These are phyloP conservation scores for Helleia helle DNA, from an alignment of 2,888 invertebrate genomes.

Conservation along the genomic window DNA sequence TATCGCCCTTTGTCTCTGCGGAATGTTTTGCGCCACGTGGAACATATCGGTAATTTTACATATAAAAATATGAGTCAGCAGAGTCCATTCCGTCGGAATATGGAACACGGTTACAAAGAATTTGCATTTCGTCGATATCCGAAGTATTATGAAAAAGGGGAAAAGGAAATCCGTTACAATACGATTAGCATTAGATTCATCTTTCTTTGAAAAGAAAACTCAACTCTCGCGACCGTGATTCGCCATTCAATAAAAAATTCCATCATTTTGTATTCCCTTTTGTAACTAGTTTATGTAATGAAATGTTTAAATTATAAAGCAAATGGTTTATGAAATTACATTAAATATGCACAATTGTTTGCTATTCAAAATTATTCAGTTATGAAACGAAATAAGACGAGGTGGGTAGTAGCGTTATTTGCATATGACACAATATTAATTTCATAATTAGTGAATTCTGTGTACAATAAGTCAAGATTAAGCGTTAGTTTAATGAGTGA, in stretches of 20 bases:
- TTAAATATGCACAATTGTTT: slow-evolving; percentile 5
- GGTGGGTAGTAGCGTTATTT: background rate
- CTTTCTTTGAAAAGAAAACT: background rate
- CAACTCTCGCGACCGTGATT: background rate
- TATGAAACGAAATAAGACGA: background rate
- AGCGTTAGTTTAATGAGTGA: too few species aligned
- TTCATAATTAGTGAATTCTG: background rate
- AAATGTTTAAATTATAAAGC: background rate
- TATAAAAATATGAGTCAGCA: slow-evolving; percentile 28
- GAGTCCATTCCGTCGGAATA: slow-evolving; percentile 27
- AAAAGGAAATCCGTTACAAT: slow-evolving; percentile 34
- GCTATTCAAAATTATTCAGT: slow-evolving; percentile 2
- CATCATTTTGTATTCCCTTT: background rate
- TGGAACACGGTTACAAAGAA: slow-evolving; percentile 33
- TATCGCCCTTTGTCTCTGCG: background rate
- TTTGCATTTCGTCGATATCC: slow-evolving; percentile 47
- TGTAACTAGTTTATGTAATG: background rate
- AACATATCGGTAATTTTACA: background rate
- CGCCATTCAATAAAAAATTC: too few species aligned
- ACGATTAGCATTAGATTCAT: slow-evolving; percentile 34
- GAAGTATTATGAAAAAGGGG: slow-evolving; percentile 4
- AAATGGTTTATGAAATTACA: background rate
- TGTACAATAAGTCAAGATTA: too few species aligned
- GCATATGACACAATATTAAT: background rate
- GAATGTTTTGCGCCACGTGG: background rate